Evolutionary conservation across 2,888 invertebrate species (phyloP).

Genomic region (Andrena trimmerana): DNA sequence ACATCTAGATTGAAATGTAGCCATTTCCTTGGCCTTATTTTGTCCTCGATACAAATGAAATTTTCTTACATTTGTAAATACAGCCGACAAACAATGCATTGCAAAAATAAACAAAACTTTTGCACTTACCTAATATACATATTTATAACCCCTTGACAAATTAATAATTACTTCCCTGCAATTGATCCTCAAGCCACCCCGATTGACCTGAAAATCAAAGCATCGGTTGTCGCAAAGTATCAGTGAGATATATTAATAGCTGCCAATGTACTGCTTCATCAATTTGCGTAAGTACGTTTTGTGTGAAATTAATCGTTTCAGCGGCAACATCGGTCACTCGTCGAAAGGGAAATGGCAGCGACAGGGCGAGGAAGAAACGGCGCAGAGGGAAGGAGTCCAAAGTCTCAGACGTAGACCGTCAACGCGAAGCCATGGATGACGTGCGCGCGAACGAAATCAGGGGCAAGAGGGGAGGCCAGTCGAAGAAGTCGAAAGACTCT

Average conservation of each 20-base stretch:
- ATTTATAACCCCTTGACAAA: no score
- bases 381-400: slow-evolving; percentile 52
- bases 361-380: slow-evolving; percentile 59
- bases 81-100: no score
- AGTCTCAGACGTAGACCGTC: slow-evolving; percentile 12
- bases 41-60: no score
- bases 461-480: slow-evolving; percentile 34
- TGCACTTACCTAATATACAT: no score
- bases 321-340: slow-evolving; percentile 40
- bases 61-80: no score
- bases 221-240: background rate
- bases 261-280: background rate
- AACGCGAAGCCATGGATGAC: slow-evolving; percentile 28
- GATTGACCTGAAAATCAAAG: background rate
- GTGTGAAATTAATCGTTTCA: slow-evolving; percentile 11
- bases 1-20: no score
- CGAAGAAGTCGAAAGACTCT: slow-evolving; percentile 63
- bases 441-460: slow-evolving; percentile 66
- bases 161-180: no score
- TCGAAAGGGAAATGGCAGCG: slow-evolving; percentile 41
- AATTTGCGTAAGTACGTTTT: background rate
- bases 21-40: no score
- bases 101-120: no score
- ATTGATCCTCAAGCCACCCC: background rate
- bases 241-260: background rate